Evolutionary conservation across 2,113 vertebrate genomes (phyloP).

Genomic region (Gracilinanus agilis): DNA sequence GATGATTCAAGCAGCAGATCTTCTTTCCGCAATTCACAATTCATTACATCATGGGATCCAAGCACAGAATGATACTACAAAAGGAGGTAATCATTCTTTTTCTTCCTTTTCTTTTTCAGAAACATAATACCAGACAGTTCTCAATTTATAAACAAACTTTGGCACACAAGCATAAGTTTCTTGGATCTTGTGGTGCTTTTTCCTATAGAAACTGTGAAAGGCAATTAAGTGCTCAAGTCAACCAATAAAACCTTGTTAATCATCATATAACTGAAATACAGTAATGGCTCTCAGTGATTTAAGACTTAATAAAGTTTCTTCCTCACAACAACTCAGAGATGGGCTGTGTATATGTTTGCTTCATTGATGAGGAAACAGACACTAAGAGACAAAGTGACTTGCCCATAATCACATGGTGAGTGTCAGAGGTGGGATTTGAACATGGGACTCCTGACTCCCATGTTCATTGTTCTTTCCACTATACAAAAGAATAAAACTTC

Average conservation of each 20-base stretch:
- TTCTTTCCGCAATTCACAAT: constrained; percentile 95
- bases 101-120: not conserved
- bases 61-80: constrained; percentile 98
- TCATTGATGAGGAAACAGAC: not conserved
- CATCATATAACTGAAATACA: not conserved
- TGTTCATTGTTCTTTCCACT: not conserved
- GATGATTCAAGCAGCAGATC: constrained; percentile 94
- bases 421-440: not conserved
- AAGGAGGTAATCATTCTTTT: constrained; percentile 91
- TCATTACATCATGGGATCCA: constrained; percentile 96
- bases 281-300: not conserved
- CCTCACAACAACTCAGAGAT: not conserved
- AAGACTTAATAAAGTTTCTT: not conserved
- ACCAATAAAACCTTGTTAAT: not conserved
- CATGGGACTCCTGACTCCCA: not conserved
- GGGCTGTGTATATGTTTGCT: not conserved
- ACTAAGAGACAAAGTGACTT: not conserved
- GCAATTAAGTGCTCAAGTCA: not conserved
- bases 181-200: constrained; percentile 33
- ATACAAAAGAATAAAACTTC: not conserved
- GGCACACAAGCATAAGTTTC: not conserved
- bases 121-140: not conserved
- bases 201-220: not conserved
- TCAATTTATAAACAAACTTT: not conserved
- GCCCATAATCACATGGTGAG: not conserved